Base-by-base conservation (phyloP, 2,888 invertebrate species). In the Pseudanteris insignis region DNA sequence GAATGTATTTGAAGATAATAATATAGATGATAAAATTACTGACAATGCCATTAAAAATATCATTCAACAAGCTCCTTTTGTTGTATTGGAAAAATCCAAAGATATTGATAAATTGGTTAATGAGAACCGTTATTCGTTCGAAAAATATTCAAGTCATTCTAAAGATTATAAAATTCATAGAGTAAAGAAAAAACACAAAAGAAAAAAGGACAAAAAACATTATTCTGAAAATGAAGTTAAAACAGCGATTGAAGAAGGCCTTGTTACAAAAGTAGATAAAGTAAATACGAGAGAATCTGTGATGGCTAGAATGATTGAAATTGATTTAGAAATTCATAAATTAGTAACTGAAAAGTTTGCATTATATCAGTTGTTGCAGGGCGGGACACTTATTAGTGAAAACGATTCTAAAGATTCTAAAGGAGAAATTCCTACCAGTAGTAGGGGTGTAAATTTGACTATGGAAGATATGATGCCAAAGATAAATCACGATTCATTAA, bases 301-400 rank as follows among this genome's bases (percentile, higher is more conserved):
- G 5, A 80, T 85, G 67, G 82, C 84, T 41, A 81, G 85, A 72
- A 85, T 86, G 84, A 84, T 84, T 64, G 83, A 85, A 70, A 86
- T 86, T 50, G 86, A 86, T 67, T 71, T 84, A 57, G 84, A 85
- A 70, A 85, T 86, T 66, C 84, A 85, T 65, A 81, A 81, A 26
- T 72, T 86, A 34, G 74, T 85, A 63, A 83, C 84, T 69, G 85
- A 86, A 69, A 86, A 86, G 68, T 83, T 86, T 70, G 82, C 83
- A 65, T 70, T 86, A 5, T 86, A 86, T 65, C 82, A 81, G 67
- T 82, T 83, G 57, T 68, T 86, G 13, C 60, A 60, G 13, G 53
- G 60, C 0, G 64, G 64, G 11, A 64, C 53, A 1, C 50, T 64
- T 1, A 7, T 9, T 1, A 64, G 64, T 29, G 60, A 64, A 36